Percentiles rank a stretch among this genome's conserved stretches.
Conservation (phyloP, 2,888 invertebrate species). For the Aplocera efformata region DNA sequence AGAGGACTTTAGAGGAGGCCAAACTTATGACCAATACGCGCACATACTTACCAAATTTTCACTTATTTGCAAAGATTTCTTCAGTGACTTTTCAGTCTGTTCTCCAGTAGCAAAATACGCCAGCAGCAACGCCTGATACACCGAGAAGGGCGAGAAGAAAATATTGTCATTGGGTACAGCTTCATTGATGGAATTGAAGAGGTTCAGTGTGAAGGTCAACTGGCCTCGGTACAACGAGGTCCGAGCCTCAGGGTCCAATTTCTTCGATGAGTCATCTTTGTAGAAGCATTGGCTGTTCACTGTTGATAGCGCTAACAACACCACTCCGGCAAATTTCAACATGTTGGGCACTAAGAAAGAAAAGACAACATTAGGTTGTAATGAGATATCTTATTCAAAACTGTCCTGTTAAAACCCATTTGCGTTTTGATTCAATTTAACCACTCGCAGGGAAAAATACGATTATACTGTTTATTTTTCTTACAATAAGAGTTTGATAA, state of each 20-base stretch:
- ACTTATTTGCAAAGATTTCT: constrained; percentile 82
- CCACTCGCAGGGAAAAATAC: too few relatives aligned
- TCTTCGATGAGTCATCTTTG: constrained; percentile 67
- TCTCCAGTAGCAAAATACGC: constrained; percentile 89
- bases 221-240: constrained; percentile 64
- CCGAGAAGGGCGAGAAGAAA: constrained; percentile 93
- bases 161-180: constrained; percentile 86
- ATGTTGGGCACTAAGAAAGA: constrained; percentile 45
- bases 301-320: constrained; percentile 43
- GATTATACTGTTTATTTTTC: too few relatives aligned
- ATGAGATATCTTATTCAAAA: neutral
- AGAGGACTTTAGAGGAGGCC: too few relatives aligned
- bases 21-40: too few relatives aligned
- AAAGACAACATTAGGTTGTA: neutral
- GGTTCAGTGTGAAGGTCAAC: constrained; percentile 85
- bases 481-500: too few relatives aligned
- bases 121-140: constrained; percentile 88
- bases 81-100: constrained; percentile 84
- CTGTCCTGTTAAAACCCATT: too few relatives aligned
- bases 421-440: too few relatives aligned
- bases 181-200: constrained; percentile 84
- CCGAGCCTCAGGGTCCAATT: constrained; percentile 61
- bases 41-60: constrained; percentile 78
- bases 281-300: constrained; percentile 68
- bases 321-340: constrained; percentile 47